phyloP scores from a whole-genome alignment of 2,888 invertebrate genomes.

The Blastobasis lacticolella region DNA sequence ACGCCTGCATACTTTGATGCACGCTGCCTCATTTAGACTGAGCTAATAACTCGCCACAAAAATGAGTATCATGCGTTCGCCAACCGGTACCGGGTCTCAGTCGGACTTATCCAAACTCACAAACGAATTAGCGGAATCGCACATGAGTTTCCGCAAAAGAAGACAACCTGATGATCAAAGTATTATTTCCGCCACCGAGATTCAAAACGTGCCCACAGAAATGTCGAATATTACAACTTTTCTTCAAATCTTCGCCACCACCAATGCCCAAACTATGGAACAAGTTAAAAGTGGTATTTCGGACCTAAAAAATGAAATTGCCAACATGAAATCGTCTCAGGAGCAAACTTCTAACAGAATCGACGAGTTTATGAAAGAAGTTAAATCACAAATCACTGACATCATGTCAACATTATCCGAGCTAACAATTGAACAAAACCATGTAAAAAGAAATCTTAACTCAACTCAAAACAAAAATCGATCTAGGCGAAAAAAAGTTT shows the following conservation, averaged over 20 bases:
- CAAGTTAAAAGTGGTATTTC: slow-evolving; percentile 10
- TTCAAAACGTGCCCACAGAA: not conserved
- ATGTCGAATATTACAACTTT: slow-evolving; percentile 1
- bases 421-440: slow-evolving; percentile 4
- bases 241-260: slow-evolving; percentile 1
- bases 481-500: slow-evolving; percentile 4
- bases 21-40: no score
- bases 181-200: not conserved
- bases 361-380: slow-evolving; percentile 5
- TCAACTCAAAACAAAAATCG: slow-evolving; percentile 1
- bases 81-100: no score
- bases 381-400: slow-evolving; percentile 1
- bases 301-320: slow-evolving; percentile 11
- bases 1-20: no score
- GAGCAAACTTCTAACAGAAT: slow-evolving; percentile 3
- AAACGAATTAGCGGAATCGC: no score
- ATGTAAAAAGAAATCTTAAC: slow-evolving; percentile 6
- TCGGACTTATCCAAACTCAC: no score
- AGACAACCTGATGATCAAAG: slow-evolving; percentile 4
- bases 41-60: no score
- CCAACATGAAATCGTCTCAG: slow-evolving; percentile 9
- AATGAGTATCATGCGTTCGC: no score
- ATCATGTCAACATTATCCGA: slow-evolving; percentile 6
- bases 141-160: slow-evolving; percentile 2
- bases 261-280: slow-evolving; percentile 9